These are phyloP conservation scores for Onychorhynchus coronatus DNA, from an alignment of 2,113 vertebrate genomes.

Conservation along the genomic window DNA sequence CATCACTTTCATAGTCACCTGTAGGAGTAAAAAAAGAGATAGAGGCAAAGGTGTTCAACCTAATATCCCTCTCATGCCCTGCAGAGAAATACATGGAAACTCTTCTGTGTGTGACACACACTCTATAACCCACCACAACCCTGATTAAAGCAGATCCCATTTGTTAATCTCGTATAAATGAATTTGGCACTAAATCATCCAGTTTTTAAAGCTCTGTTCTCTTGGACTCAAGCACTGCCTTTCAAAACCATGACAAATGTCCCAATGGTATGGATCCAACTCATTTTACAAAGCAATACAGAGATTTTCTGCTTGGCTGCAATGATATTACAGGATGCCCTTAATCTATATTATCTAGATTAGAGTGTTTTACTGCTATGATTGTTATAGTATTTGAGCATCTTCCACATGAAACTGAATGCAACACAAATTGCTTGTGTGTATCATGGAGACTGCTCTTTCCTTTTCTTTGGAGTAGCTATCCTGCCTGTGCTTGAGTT, in stretches of 20 bases:
- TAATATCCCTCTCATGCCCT: neutral
- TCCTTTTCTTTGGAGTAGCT: neutral
- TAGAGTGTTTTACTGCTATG: neutral
- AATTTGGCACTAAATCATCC: neutral
- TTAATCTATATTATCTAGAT: conserved; percentile 55
- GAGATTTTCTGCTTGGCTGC: conserved; percentile 45
- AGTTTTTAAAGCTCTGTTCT: neutral
- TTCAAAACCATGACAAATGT: conserved; percentile 23
- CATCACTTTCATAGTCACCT: conserved; percentile 76
- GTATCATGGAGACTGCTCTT: neutral
- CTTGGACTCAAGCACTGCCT: neutral
- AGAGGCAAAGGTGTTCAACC: neutral
- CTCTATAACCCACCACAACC: neutral
- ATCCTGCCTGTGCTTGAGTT: neutral
- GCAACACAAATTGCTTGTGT: neutral
- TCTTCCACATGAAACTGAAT: neutral
- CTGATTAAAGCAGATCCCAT: neutral
- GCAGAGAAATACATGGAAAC: neutral
- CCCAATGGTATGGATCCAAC: neutral
- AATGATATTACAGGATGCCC: conserved; percentile 29
- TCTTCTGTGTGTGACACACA: rapidly evolving
- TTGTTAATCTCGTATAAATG: conserved; percentile 6
- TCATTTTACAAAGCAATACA: conserved; percentile 30
- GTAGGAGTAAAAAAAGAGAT: neutral
- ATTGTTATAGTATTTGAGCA: neutral